Evolutionary conservation across 2,113 vertebrate genomes (phyloP), one percentile per base, ranked within the genome.

Genomic region (Alexandromys fortis): DNA sequence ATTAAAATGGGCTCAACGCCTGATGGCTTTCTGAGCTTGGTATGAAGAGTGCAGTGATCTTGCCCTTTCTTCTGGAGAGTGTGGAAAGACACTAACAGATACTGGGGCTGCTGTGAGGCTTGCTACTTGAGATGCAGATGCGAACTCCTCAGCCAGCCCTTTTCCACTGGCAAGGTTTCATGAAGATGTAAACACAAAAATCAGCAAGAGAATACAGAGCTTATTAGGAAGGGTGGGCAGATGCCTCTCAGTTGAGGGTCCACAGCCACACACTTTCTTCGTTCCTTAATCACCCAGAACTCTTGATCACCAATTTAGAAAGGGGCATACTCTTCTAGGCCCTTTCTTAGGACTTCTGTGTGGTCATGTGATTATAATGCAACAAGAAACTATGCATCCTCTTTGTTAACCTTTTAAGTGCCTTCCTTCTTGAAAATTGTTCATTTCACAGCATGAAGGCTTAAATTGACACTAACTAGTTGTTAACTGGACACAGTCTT

Each of bases 1-100:
- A 73, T 42, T 85, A 67, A 79, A 81, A 81, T 16, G 85, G 26
- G 38, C 38, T 77, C 38, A n/a, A 42, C 55, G 38, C 26, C 79
- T 81, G 79, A 88, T 42, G 58, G 67, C 61, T 94, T 92, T 90
- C 93, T 88, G 52, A 92, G 92, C 30, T 30, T 95, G 77, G 13
- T 72, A 45, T 89, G 94, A 89, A 86, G 89, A 81, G 65, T 35
- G 17, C 26, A 61, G 22, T 67, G 73, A 77, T 83, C 79, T 72
- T 89, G 21, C 10, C 38, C 52, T 94, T 89, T 61, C 78, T 93
- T 86, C 81, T 94, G 70, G 65, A 65, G 79, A 76, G 65, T 9
- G 55, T 38, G 47, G 16, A 22, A 30, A 38, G 13, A 0, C 7
- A 16, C 78, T 72, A 93, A 87, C 75, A 67, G 87, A 4, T 30